These are phyloP conservation scores for Ctena decussata DNA, from an alignment of 2,888 invertebrate genomes.

Conservation along the genomic window DNA sequence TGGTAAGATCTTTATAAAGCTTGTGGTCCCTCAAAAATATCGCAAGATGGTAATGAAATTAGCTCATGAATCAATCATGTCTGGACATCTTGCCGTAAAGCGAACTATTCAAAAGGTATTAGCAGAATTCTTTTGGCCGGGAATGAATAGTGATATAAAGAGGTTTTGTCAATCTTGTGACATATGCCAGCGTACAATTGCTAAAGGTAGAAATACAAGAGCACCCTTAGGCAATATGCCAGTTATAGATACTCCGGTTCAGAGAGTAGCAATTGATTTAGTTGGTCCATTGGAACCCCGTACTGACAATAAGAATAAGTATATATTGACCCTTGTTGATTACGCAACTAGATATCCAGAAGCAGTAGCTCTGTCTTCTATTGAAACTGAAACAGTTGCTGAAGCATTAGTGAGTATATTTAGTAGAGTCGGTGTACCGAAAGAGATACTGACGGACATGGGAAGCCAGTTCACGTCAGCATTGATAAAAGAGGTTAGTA, in stretches of 20 bases:
- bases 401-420: slow-evolving; percentile 50
- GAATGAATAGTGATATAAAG: slow-evolving; percentile 32
- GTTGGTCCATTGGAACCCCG: slow-evolving; percentile 54
- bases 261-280: slow-evolving; percentile 54
- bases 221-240: slow-evolving; percentile 60
- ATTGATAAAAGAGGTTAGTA: slow-evolving; percentile 60
- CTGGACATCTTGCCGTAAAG: slow-evolving; percentile 13
- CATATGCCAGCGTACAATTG: slow-evolving; percentile 45
- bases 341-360: slow-evolving; percentile 48
- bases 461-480: slow-evolving; percentile 64
- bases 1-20: slow-evolving; percentile 20
- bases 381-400: slow-evolving; percentile 47
- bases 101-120: neutral
- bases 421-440: slow-evolving; percentile 38
- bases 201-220: slow-evolving; percentile 47
- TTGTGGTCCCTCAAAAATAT: slow-evolving; percentile 49
- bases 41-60: slow-evolving; percentile 38
- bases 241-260: slow-evolving; percentile 62
- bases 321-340: slow-evolving; percentile 57
- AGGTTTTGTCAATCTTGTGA: slow-evolving; percentile 56
- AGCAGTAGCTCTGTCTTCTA: slow-evolving; percentile 9
- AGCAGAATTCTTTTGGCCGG: slow-evolving; percentile 64
- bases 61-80: slow-evolving; percentile 61
- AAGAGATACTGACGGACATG: slow-evolving; percentile 50
- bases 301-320: slow-evolving; percentile 30